Conservation (phyloP, 2,888 invertebrate species). For the Caenorhabditis doughertyi region DNA sequence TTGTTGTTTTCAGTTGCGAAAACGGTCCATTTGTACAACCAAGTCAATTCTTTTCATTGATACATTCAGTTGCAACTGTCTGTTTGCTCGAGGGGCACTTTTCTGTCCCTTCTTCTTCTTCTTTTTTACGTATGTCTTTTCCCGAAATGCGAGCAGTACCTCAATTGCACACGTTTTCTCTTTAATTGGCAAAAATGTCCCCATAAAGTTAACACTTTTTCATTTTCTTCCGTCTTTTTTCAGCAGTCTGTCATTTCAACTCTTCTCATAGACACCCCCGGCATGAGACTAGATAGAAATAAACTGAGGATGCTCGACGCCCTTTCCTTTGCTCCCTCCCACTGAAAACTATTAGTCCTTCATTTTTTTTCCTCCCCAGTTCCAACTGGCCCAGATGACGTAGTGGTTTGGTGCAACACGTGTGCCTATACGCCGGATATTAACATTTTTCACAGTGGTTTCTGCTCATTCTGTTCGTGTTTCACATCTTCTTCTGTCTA, state of each 20-base stretch:
- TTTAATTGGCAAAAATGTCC: slow-evolving; percentile 48
- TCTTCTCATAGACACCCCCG: slow-evolving; percentile 8
- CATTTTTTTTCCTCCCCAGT: slow-evolving; percentile 4
- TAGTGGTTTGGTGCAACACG: slow-evolving; percentile 9
- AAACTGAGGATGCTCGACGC: slow-evolving; percentile 14
- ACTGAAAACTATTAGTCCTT: slow-evolving; percentile 36
- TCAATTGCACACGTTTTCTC: slow-evolving; percentile 41
- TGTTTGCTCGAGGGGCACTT: slow-evolving; percentile 60
- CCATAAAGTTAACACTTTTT: slow-evolving; percentile 36
- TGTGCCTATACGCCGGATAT: slow-evolving; percentile 48
- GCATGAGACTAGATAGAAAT: slow-evolving; percentile 48
- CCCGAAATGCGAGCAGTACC: slow-evolving; percentile 32
- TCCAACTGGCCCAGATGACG: slow-evolving; percentile 47
- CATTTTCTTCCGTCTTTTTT: background rate
- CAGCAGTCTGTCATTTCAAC: slow-evolving; percentile 32
- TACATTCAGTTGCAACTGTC: slow-evolving; percentile 59
- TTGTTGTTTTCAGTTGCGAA: slow-evolving; percentile 46
- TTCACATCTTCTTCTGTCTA: slow-evolving; percentile 18
- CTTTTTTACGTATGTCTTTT: slow-evolving; percentile 17
- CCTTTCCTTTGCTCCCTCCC: background rate
- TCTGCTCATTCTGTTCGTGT: slow-evolving; percentile 39
- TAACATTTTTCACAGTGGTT: slow-evolving; percentile 40
- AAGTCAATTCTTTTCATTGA: slow-evolving; percentile 24
- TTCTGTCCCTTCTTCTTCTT: slow-evolving; percentile 28
- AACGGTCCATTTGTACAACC: slow-evolving; percentile 55